Percentiles rank a stretch among this genome's conserved stretches.
These are phyloP conservation scores for Acanthochromis polyacanthus DNA, from an alignment of 2,113 vertebrate genomes.

Conservation along the genomic window DNA sequence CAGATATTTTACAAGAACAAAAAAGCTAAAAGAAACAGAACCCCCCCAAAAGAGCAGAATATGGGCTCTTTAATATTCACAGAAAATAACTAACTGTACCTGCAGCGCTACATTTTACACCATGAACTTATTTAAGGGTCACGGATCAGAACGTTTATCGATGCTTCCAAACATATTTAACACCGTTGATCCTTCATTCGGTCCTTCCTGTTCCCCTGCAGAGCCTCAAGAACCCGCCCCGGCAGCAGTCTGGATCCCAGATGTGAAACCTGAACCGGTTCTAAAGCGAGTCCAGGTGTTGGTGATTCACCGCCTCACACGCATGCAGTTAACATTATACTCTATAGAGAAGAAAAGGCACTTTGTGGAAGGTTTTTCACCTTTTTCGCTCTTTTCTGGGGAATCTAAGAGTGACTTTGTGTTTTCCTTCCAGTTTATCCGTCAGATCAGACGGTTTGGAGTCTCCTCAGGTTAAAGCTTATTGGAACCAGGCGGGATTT, in stretches of 20 bases:
- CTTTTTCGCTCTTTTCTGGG: not conserved
- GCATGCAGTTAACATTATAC: not conserved
- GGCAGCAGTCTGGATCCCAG: slow-evolving; percentile 62
- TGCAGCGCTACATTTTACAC: too few relatives aligned
- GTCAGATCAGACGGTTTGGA: not conserved
- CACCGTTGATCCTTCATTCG: too few relatives aligned
- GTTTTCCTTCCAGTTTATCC: not conserved
- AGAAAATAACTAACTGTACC: too few relatives aligned
- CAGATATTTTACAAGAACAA: too few relatives aligned
- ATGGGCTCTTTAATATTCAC: too few relatives aligned
- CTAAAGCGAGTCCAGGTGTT: slow-evolving; percentile 74
- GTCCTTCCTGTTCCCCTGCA: slow-evolving; percentile 21
- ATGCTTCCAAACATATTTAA: not conserved
- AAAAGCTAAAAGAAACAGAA: too few relatives aligned
- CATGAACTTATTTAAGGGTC: too few relatives aligned
- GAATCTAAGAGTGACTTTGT: too few relatives aligned
- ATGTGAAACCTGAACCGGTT: slow-evolving; percentile 62
- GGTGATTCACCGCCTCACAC: slow-evolving; percentile 52
- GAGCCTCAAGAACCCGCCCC: slow-evolving; percentile 14
- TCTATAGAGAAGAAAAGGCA: too few relatives aligned
- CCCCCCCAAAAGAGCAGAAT: too few relatives aligned
- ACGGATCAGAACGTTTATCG: not conserved
- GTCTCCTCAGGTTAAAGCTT: not conserved
- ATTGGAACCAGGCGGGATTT: not conserved
- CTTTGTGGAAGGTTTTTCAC: not conserved